Evolutionary conservation across 1,140 invertebrate genomes (phyloP), one percentile per base, ranked within the genome.

Genomic region (Anastatus disparis): DNA sequence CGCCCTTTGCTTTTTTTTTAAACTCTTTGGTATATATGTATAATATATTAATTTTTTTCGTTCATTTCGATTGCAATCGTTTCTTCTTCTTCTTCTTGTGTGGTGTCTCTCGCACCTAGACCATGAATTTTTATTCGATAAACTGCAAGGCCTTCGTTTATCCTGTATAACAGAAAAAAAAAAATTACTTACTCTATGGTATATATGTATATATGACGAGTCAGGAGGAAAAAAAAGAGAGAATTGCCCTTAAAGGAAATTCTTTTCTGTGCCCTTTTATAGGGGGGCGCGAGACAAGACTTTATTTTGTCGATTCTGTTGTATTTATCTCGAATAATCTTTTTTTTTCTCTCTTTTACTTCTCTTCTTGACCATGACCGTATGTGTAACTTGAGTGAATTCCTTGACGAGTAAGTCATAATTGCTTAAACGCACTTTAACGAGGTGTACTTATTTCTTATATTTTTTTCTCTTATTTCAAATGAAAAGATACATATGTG

Each of bases 201-300:
- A n/a, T n/a, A n/a, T n/a, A n/a, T n/a, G n/a, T n/a, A n/a, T n/a
- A n/a, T n/a, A n/a, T n/a, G n/a, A n/a, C n/a, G n/a, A n/a, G n/a
- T n/a, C n/a, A n/a, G n/a, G n/a, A n/a, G n/a, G n/a, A n/a, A n/a
- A n/a, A n/a, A n/a, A n/a, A n/a, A 48, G 9, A 12, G 26, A 50
- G 17, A 48, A 63, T n/a, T 63, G n/a, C 61, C 44, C 61, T 63
- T 50, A 38, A 64, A 55, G 63, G 26, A 44, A 44, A 66, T 66
- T 55, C 38, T 56, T 44, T 52, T 29, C 42, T 24, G 17, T 66
- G 38, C 6, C 50, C 63, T 66, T 56, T 55, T 64, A 64, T 53
- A 64, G 48, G 31, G 24, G n/a, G n/a, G n/a, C n/a, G 20, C 58
- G 35, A 29, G 27, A 46, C 42, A n/a, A 58, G 42, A 29, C 8